A percentile compares a stretch with the other conserved stretches of the same genome.
Evolutionary conservation across 2,888 invertebrate genomes (phyloP).

Genomic region (Pecten maximus): DNA sequence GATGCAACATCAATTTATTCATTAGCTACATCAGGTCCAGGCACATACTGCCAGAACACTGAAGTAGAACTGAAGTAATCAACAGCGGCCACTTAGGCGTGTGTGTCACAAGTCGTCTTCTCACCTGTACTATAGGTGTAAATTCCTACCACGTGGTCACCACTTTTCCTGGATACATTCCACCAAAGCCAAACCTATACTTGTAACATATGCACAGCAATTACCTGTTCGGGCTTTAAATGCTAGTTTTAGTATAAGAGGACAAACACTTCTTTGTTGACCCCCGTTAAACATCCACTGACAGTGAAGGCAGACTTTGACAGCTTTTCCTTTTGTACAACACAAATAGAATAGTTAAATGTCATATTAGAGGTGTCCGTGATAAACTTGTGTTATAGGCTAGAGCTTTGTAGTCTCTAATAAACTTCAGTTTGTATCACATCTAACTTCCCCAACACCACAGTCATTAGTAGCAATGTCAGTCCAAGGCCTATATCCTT

Average conservation of each 20-base stretch:
- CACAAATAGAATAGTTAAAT: neutral
- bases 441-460: neutral
- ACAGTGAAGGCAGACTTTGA: neutral
- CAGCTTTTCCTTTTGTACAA: neutral
- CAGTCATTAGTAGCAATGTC: neutral
- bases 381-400: neutral
- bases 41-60: neutral
- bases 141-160: conserved; percentile 18
- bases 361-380: neutral
- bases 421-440: neutral
- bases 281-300: neutral
- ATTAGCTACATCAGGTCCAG: conserved; percentile 22
- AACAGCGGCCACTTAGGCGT: neutral
- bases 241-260: neutral
- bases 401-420: neutral
- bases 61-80: neutral
- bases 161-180: neutral
- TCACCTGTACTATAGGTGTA: neutral
- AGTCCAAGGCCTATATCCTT: neutral
- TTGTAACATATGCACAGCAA: conserved; percentile 30
- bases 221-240: conserved; percentile 10
- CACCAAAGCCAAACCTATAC: neutral
- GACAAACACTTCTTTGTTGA: conserved; percentile 27
- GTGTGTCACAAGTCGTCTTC: neutral
- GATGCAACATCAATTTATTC: conserved; percentile 23